phyloP scores from a whole-genome alignment of 1,140 invertebrate species.

The Latrodectus geometricus region DNA sequence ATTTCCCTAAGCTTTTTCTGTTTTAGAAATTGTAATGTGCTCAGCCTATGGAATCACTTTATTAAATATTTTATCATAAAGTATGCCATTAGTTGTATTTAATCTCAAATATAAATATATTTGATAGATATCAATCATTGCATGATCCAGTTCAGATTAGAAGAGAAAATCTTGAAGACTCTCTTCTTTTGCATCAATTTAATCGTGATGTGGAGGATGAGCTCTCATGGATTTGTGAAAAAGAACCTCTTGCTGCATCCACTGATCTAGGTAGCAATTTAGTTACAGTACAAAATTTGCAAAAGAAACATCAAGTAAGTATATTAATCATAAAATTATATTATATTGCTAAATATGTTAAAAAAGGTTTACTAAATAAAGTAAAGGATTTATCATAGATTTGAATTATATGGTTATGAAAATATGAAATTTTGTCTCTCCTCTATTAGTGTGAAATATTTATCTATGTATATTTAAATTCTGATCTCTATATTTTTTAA shows the following conservation, averaged over 20 bases:
- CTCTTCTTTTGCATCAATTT: slow-evolving; percentile 86
- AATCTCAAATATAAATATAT: background rate
- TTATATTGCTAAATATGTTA: background rate
- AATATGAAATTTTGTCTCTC: background rate
- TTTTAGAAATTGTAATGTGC: too few relatives aligned
- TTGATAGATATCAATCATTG: slow-evolving; percentile 79
- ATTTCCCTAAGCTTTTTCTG: too few relatives aligned
- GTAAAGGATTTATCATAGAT: background rate
- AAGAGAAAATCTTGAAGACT: slow-evolving; percentile 89
- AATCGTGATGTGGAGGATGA: slow-evolving; percentile 88
- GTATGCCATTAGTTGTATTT: too few relatives aligned
- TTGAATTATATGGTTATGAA: background rate
- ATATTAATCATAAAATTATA: background rate
- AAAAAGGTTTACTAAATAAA: too few relatives aligned
- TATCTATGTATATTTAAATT: background rate
- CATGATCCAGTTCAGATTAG: slow-evolving; percentile 91
- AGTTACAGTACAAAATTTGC: slow-evolving; percentile 92
- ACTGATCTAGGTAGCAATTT: slow-evolving; percentile 82
- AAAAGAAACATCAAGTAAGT: slow-evolving; percentile 88
- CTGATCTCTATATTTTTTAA: too few relatives aligned
- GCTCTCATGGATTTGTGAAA: slow-evolving; percentile 85
- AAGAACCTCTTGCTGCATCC: slow-evolving; percentile 84
- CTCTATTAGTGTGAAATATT: background rate
- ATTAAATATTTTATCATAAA: too few relatives aligned
- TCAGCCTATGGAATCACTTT: too few relatives aligned